Conservation (phyloP, 2,113 vertebrate genomes). For the cattle (Bos taurus) region DNA sequence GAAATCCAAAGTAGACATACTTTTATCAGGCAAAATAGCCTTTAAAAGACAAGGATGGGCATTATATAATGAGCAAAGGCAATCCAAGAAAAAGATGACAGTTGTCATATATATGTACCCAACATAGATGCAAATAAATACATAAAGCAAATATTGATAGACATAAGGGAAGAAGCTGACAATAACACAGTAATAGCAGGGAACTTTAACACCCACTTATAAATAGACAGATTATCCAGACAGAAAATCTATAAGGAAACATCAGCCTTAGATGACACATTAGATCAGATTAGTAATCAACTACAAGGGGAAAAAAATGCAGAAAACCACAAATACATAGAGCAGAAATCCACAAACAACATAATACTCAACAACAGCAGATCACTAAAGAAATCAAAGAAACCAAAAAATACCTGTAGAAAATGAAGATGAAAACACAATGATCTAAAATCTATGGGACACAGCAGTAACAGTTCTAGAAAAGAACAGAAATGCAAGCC, state of each 20-base stretch:
- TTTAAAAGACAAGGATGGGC: neutral
- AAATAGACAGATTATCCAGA: neutral
- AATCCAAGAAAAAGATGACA: neutral
- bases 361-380: neutral
- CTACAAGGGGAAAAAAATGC: neutral
- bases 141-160: neutral
- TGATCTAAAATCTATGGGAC: neutral
- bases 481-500: neutral
- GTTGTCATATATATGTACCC: neutral
- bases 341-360: neutral
- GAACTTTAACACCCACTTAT: neutral
- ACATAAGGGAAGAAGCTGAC: neutral
- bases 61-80: neutral
- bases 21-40: neutral
- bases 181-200: neutral
- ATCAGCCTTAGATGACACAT: neutral
- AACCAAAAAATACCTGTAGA: neutral
- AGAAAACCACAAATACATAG: neutral
- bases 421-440: neutral
- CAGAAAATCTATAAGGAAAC: neutral
- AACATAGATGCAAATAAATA: neutral
- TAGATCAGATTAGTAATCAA: neutral
- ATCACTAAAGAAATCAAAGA: neutral
- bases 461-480: neutral
- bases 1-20: neutral